Evolutionary conservation across 2,797 vertebrate genomes (phyloP), one percentile per base, ranked within the genome.

Genomic region (Anas georgica): DNA sequence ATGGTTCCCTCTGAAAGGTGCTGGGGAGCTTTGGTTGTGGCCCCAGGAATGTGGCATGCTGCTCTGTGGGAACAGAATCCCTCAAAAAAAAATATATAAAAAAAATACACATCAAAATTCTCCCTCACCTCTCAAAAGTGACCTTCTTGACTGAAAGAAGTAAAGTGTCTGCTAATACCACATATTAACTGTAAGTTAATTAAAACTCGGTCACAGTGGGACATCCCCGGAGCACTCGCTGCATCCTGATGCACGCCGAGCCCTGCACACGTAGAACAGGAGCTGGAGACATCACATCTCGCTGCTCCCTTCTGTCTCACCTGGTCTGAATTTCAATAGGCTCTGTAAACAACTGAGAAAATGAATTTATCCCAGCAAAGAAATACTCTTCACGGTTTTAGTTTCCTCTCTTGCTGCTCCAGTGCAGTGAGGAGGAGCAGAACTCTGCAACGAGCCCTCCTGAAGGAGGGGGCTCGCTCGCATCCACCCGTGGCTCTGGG

Each of bases 141-240:
- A 23, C 12, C 6, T 54, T 81, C 33, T 74, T 21, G 22, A 41
- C 50, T 79, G 7, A 14, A 59, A 31, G 31, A n/a, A 63, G 22
- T 60, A 68, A 63, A 63, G 62, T 56, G 37, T 12, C 52, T 11
- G 1, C 64, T 79, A 39, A 64, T 63, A 35, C 10, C 12, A 17
- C 23, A 2, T 26, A 14, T 80, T 76, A 76, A 54, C 43, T 26
- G 18, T 22, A 21, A 63, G 68, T 63, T 80, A 84, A 59, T 80
- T 81, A 79, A 46, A 54, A 54, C 25, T 54, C 1, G 11, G 41
- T 74, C 56, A 50, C 74, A 64, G 37, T 6, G 33, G 63, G 35
- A 35, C 1, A 0, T 68, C 50, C 50, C 45, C 10, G 54, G 56
- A 25, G 43, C 1, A 1, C 52, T 80, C 3, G 0, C 33, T 64